Evolutionary conservation across 1,140 invertebrate species (phyloP).

Genomic region (Musca vetustissima): DNA sequence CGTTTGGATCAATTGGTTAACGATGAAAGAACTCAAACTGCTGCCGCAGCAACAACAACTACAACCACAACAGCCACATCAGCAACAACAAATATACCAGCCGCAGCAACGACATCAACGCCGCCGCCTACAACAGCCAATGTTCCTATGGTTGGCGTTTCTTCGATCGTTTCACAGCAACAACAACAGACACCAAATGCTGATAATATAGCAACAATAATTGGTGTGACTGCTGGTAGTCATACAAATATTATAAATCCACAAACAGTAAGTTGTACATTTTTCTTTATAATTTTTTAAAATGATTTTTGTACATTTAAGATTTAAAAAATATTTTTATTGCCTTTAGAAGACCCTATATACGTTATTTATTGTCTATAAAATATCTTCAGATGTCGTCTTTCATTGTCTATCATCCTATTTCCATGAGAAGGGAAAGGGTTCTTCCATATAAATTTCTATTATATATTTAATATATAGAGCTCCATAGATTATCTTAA

Average conservation of each 20-base stretch:
- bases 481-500: too few species aligned
- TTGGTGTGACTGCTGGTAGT: constrained; percentile 25
- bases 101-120: not conserved
- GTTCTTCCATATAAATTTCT: too few species aligned
- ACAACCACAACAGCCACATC: not conserved
- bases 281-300: too few species aligned
- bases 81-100: not conserved
- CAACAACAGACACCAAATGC: constrained; percentile 24
- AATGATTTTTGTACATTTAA: too few species aligned
- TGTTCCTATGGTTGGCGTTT: not conserved
- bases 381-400: too few species aligned
- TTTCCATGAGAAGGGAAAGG: too few species aligned
- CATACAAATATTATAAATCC: not conserved
- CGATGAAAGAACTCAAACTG: constrained; percentile 50
- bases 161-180: not conserved
- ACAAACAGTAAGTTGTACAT: constrained; percentile 40
- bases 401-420: too few species aligned
- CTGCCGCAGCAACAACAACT: constrained; percentile 30
- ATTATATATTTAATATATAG: too few species aligned
- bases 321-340: too few species aligned
- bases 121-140: not conserved
- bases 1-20: constrained; percentile 66
- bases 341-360: too few species aligned
- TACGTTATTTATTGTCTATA: too few species aligned
- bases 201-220: constrained; percentile 31